A percentile compares a stretch with the other conserved stretches of the same genome.
Evolutionary conservation across 2,888 invertebrate genomes (phyloP).

Genomic region (Trissoscelio sp.): DNA sequence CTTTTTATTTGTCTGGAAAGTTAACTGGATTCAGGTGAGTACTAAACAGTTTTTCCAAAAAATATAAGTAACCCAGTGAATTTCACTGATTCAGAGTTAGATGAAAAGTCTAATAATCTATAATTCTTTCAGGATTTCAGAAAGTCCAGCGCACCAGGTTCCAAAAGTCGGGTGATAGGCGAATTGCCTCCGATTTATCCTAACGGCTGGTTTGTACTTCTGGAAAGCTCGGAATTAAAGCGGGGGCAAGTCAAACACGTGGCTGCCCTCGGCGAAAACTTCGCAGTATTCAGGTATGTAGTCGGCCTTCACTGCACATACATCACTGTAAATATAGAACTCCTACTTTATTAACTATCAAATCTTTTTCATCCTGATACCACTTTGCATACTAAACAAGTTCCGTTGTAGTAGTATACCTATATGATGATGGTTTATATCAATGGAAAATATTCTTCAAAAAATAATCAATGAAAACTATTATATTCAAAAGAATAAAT

Average conservation of each 20-base stretch:
- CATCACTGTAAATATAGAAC: constrained; percentile 65
- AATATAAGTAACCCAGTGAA: too few species aligned
- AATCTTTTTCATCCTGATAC: constrained; percentile 25
- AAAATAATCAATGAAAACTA: too few species aligned
- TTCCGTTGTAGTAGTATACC: too few species aligned
- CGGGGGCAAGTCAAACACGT: constrained; percentile 86
- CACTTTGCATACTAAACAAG: constrained; percentile 42
- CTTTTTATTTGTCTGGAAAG: neutral
- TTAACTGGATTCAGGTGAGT: neutral
- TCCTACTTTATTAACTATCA: constrained; percentile 55
- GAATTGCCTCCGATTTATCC: constrained; percentile 92
- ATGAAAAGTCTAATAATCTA: too few species aligned
- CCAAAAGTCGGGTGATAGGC: constrained; percentile 83
- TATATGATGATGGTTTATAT: too few species aligned
- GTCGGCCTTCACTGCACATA: constrained; percentile 76
- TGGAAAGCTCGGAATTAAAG: constrained; percentile 87
- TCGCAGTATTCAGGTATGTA: constrained; percentile 81
- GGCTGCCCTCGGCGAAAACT: constrained; percentile 86
- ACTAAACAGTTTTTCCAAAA: too few species aligned
- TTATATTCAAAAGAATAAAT: too few species aligned
- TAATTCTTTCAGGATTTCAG: constrained; percentile 65
- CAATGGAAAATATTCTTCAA: too few species aligned
- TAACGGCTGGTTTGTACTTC: constrained; percentile 94
- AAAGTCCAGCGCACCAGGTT: constrained; percentile 8
- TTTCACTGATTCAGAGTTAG: too few species aligned